Base-by-base conservation (phyloP, 2,113 vertebrate species). In the Merops nubicus region DNA sequence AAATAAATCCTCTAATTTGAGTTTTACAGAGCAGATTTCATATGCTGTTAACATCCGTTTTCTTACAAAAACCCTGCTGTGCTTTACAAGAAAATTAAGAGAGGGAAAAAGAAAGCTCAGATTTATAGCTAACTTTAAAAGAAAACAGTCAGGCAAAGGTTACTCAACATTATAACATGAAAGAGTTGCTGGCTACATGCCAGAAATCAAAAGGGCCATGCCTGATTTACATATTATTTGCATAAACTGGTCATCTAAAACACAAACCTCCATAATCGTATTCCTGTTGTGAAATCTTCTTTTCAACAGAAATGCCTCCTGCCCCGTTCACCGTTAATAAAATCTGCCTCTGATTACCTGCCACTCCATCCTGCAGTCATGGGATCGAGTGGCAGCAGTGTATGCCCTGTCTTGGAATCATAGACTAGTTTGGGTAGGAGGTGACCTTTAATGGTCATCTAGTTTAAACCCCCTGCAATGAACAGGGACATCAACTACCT, bases 221-320 rank as follows among this genome's bases (percentile, higher is more conserved):
- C 14, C 42, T 92, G 8, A 95, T 95, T 93, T 93, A 12, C 85
- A 95, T 88, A 25, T n/a, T 33, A 56, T 96, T 96, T 93, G 51
- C 93, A 95, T 96, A 60, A 94, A 75, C 4, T 2, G 31, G 38
- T 64, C 53, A 85, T 82, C 43, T 87, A 51, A 22, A 4, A 10
- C 54, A 67, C 64, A 85, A 50, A 60, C 43, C n/a, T 77, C 26
- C 4, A 1, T 76, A 86, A 47, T 36, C 64, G 23, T 20, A 14
- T 85, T 89, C 67, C 87, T 86, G 42, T 88, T 82, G 45, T 40
- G 87, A 82, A 59, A 42, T 73, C 72, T 83, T 90, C 93, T 38
- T 51, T 91, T 74, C 64, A 54, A 6, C 20, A 36, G 50, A 70
- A 88, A 65, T 90, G 29, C 54, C 51, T 63, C 10, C 48, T 91